Percentiles rank a stretch among this genome's conserved stretches.
These are phyloP conservation scores for Monochamus alternatus DNA, from an alignment of 2,888 invertebrate species.

Conservation along the genomic window DNA sequence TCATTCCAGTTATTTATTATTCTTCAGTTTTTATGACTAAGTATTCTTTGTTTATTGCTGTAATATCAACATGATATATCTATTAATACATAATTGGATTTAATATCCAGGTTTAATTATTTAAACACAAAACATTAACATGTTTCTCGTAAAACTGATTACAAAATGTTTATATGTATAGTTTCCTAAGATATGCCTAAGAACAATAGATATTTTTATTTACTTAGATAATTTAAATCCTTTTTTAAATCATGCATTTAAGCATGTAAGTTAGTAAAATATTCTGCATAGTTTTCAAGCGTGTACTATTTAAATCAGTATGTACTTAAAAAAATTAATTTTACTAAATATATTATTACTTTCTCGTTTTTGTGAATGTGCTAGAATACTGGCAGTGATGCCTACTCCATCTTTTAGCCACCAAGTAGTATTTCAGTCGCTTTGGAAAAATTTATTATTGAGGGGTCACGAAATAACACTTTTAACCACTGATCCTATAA, in stretches of 20 bases:
- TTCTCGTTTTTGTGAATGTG: slow-evolving; percentile 33
- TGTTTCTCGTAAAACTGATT: neutral
- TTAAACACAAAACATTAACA: neutral
- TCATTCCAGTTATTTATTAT: neutral
- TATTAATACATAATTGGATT: too few relatives aligned
- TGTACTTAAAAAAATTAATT: neutral
- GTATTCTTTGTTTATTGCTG: too few relatives aligned
- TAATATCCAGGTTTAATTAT: too few relatives aligned
- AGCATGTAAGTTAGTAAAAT: neutral
- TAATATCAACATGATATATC: too few relatives aligned
- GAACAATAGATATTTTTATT: slow-evolving; percentile 20
- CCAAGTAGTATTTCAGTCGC: slow-evolving; percentile 49
- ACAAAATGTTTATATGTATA: neutral
- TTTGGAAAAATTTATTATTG: slow-evolving; percentile 48
- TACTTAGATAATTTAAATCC: slow-evolving; percentile 19
- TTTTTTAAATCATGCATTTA: neutral
- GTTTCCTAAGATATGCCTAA: neutral
- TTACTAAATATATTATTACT: slow-evolving; percentile 6
- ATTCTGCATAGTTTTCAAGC: neutral
- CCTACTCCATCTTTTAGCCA: slow-evolving; percentile 52
- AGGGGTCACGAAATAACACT: slow-evolving; percentile 50
- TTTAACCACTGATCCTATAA: slow-evolving; percentile 51
- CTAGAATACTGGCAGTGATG: slow-evolving; percentile 47
- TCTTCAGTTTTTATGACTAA: too few relatives aligned
- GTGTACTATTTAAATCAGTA: neutral